Conservation (phyloP, 2,888 invertebrate genomes). For the Alitta virens region DNA sequence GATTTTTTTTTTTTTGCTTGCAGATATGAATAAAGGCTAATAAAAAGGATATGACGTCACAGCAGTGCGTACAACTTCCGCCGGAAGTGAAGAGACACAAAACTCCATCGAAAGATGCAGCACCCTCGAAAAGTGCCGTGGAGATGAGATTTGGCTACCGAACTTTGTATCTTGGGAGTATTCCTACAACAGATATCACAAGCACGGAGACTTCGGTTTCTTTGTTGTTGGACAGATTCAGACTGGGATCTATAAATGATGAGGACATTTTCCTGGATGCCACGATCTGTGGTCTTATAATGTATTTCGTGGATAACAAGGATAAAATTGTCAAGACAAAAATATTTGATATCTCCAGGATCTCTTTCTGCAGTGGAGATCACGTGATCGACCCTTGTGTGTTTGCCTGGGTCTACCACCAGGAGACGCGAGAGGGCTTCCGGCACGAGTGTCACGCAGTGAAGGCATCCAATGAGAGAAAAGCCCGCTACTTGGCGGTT, state of each 20-base stretch:
- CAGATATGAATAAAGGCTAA: too few species aligned
- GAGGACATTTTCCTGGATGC: constrained; percentile 9
- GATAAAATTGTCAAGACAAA: constrained; percentile 3
- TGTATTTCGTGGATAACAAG: constrained; percentile 5
- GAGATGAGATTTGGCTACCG: constrained; percentile 2
- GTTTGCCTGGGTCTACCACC: constrained; percentile 14
- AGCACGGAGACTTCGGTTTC: constrained; percentile 12
- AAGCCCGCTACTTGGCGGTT: neutral
- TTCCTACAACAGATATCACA: neutral
- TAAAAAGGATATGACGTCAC: too few species aligned
- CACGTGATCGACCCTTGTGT: constrained; percentile 8
- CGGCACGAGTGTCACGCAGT: constrained; percentile 14
- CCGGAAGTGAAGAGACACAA: neutral
- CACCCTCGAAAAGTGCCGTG: neutral
- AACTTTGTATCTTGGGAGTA: constrained; percentile 6
- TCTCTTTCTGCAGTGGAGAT: constrained; percentile 13
- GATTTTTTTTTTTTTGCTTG: too few species aligned
- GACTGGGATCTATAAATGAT: neutral
- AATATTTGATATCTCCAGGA: constrained; percentile 8
- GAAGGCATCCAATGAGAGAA: neutral
- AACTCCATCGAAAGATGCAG: neutral
- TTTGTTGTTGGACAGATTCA: constrained; percentile 5
- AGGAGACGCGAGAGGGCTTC: constrained; percentile 3
- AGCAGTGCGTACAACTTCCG: too few species aligned
- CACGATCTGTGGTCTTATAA: neutral